Evolutionary conservation across 2,797 vertebrate species (phyloP).

Genomic region (Scyliorhinus canicula): DNA sequence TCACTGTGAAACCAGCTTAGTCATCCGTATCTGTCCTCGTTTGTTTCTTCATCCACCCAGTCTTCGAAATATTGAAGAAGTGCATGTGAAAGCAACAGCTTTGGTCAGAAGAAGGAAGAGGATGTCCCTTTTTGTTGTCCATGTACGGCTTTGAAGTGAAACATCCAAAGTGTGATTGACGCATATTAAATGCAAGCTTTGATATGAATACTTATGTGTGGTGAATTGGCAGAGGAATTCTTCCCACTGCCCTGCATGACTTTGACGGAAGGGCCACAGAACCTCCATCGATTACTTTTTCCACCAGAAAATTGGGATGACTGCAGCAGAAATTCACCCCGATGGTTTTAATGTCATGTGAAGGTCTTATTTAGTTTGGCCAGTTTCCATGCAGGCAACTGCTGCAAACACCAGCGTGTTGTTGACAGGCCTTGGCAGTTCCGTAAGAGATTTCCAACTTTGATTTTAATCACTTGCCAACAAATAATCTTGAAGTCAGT

Average conservation of each 20-base stretch:
- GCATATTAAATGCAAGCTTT: background rate
- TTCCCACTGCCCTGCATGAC: background rate
- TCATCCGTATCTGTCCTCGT: background rate
- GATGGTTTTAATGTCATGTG: background rate
- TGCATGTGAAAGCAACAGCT: background rate
- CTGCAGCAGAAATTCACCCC: background rate
- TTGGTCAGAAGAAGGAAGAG: background rate
- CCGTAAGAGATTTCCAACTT: background rate
- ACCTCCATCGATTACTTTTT: background rate
- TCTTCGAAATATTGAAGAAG: background rate
- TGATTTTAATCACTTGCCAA: background rate
- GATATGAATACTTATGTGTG: background rate
- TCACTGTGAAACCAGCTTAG: background rate
- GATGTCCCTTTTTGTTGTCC: background rate
- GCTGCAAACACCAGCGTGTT: background rate
- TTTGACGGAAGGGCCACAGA: background rate
- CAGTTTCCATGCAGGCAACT: background rate
- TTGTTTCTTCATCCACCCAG: background rate
- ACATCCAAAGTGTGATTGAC: background rate
- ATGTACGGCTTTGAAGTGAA: background rate
- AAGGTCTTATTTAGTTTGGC: background rate
- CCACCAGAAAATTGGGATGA: background rate
- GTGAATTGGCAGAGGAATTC: background rate
- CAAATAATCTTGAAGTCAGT: background rate
- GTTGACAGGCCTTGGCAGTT: background rate